Base-by-base conservation (phyloP, 2,888 invertebrate species). In the Troides oblongomaculatus region DNA sequence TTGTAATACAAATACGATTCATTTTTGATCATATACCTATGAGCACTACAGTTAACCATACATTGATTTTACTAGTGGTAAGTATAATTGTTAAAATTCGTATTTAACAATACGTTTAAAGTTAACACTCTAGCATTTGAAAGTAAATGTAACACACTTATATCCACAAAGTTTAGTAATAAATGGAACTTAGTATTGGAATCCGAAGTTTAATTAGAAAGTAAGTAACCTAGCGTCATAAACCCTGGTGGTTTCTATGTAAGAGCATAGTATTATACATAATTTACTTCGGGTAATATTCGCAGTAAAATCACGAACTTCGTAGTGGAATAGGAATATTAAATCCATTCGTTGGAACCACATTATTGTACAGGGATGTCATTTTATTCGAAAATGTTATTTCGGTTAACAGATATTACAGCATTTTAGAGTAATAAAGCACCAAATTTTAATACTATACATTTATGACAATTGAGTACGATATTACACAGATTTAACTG, bases 171-270 rank as follows among this genome's bases (percentile, higher is more conserved):
- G 64, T 68, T 64, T 63, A 64, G 59, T 39, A 68, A 68, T 68
- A 60, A 68, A 64, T 60, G 64, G 46, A 64, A 64, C 63, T 68
- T 68, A 53, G 53, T 53, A 64, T 63, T 68, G 59, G 59, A 68
- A 53, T 64, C 60, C 53, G 36, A 68, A 64, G 50, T 68, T 64
- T 63, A 69, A 69, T 60, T 64, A 64, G 68, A 68, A 68, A 68
- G 68, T 64, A 69, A 21, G 56, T 64, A 53, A 69, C 64, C 61
- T 56, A 62, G 23, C 25, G 60, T 64, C 56, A 64, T 56, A 56
- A 69, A 69, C 8, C 64, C 43, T 39, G 18, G 60, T 56, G 23
- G 43, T 64, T n/a, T 43, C 59, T 69, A 62, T 30, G 12, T 17
- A 53, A n/a, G 53, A 53, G 53, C 17, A 36, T 23, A 53, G 62